Conservation (phyloP, 2,797 vertebrate species). For the Acanthurus lineatus region DNA sequence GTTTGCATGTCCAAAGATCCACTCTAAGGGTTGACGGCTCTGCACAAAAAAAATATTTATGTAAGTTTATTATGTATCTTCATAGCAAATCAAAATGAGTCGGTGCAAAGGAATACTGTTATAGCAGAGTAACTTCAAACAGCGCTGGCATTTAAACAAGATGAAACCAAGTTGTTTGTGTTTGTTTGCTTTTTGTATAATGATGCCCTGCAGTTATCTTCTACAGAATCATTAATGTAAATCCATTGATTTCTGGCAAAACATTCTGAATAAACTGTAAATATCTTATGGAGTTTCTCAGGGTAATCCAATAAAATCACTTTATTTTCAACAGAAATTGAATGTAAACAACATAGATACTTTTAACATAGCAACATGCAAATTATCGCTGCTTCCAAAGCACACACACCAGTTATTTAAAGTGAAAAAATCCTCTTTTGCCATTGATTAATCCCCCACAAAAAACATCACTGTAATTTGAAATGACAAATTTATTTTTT, state of each 20-base stretch:
- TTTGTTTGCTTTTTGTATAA: conserved; percentile 55
- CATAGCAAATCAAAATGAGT: conserved; percentile 18
- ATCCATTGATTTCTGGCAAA: conserved; percentile 51
- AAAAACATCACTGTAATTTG: too few relatives aligned
- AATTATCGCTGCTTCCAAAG: background rate
- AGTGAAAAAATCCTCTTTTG: too few relatives aligned
- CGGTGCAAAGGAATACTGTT: conserved; percentile 17
- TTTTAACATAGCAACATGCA: conserved; percentile 8
- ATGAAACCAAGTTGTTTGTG: conserved; percentile 46
- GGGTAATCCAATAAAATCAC: background rate
- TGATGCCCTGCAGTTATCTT: conserved; percentile 43
- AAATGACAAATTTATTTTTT: too few relatives aligned
- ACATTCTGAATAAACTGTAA: conserved; percentile 28
- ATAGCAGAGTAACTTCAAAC: conserved; percentile 22
- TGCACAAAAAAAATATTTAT: background rate
- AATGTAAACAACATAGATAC: background rate
- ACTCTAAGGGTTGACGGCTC: background rate
- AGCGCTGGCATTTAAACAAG: conserved; percentile 45
- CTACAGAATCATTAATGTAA: conserved; percentile 41
- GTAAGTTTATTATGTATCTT: conserved; percentile 6
- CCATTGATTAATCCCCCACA: too few relatives aligned
- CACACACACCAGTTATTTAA: too few relatives aligned
- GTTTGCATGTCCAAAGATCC: background rate
- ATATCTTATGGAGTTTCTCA: conserved; percentile 2
- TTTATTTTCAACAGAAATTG: background rate